Evolutionary conservation across 2,113 vertebrate species (phyloP), one percentile per base, ranked within the genome.

Genomic region (Mus spicilegus): DNA sequence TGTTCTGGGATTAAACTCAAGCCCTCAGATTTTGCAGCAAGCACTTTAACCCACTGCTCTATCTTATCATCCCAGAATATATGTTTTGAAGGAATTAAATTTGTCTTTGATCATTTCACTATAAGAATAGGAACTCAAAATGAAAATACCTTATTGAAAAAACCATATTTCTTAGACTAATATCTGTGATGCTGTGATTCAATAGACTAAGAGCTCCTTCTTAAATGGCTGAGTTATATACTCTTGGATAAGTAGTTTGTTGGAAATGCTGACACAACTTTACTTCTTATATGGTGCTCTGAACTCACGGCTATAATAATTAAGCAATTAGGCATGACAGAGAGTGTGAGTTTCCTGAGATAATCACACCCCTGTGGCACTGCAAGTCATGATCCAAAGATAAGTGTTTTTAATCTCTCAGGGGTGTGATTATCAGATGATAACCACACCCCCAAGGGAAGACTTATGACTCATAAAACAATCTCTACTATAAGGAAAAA

Each of bases 311-410:
- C 97, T 97, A 95, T 98, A 98, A 98, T 98, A 99, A 99, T 98
- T 98, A 99, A 99, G 98, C 97, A 98, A 98, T 99, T 98, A 99
- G 93, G 93, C 97, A 98, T 98, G 98, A 98, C 97, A 98, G 98
- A 98, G 97, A 98, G 78, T 94, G 77, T 96, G 96, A 98, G 94
- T 98, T 98, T 98, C 98, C 98, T 95, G 97, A 98, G 97, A 98
- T 99, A 99, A 98, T 98, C 98, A 98, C 95, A 97, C 97, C 98
- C 96, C 97, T 98, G 97, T 97, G 97, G 98, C 97, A 98, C 97
- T 98, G 95, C 95, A 98, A 98, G 96, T 98, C 97, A 96, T 98
- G 98, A 98, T 98, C 97, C 97, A 98, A 97, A 98, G 97, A 99
- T 98, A 98, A 98, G 98, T 98, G 97, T 96, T 98, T 98, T 98